Base-by-base conservation (phyloP, 2,113 vertebrate species). In the Alaudala cheleensis region DNA sequence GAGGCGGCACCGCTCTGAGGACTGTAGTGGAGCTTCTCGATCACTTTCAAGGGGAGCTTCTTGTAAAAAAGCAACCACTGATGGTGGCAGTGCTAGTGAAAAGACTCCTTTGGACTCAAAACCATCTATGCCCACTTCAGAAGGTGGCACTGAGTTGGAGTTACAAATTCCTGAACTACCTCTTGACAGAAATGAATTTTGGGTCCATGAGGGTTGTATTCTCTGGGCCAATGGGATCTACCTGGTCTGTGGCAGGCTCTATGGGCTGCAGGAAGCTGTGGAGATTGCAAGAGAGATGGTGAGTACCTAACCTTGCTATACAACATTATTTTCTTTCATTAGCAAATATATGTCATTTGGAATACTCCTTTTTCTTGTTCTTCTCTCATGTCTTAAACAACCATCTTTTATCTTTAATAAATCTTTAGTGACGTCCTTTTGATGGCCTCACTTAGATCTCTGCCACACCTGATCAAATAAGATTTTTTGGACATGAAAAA, bases 151-250 rank as follows among this genome's bases (percentile, higher is more conserved):
- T 58, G 97, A 99, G 98, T 98, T 98, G 90, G 99, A 99, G 58
- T 98, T 99, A 97, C 99, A 99, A 98, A 98, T 99, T 95, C 99
- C 99, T 96, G 98, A 99, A 98, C 99, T 99, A 98, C 99, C 99
- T 98, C 98, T 99, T 97, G 99, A 99, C 98, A 99, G 99, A 70
- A 99, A 99, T 96, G 99, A 99, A 98, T 98, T 99, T 98, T 99
- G 99, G 99, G 98, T 99, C 93, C 99, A 99, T 6, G 99, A 99
- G 97, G 98, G 98, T 95, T 99, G 99, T 95, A 99, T 99, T 93
- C 98, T 99, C 94, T 99, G 99, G 99, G 98, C 99, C 97, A 99
- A 99, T 97, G 99, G 99, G 62, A 98, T 99, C 97, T 99, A 99
- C 98, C 98, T 99, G 96, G 99, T 99, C 97, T 99, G 98, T 80